Evolutionary conservation across 2,113 vertebrate genomes (phyloP).

Genomic region (Salvelinus alpinus): DNA sequence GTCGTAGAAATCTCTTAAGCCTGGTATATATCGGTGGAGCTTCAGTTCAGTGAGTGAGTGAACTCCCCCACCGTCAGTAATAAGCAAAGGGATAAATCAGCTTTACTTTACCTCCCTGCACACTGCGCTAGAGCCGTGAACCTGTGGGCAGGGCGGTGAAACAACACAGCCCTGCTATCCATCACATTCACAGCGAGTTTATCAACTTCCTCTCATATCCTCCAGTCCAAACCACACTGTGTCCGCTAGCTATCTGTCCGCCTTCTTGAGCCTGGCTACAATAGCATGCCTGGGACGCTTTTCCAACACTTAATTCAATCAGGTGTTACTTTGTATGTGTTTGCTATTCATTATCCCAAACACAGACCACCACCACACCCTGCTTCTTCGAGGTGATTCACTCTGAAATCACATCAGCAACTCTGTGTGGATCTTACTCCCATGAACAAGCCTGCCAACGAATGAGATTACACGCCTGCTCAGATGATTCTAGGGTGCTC

Average conservation of each 20-base stretch:
- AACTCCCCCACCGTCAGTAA: conserved; percentile 39
- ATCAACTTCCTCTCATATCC: neutral
- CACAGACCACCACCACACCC: conserved; percentile 50
- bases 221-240: neutral
- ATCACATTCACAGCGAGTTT: conserved; percentile 3
- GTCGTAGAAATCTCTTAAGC: conserved; percentile 39
- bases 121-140: conserved; percentile 44
- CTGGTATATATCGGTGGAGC: conserved; percentile 8
- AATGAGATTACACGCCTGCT: conserved; percentile 5
- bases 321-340: conserved; percentile 18
- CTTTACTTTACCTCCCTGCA: conserved; percentile 65
- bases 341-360: conserved; percentile 31
- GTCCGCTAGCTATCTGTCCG: neutral
- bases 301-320: conserved; percentile 27
- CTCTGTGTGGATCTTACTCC: conserved; percentile 27
- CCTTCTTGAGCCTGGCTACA: neutral
- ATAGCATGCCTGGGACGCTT: neutral
- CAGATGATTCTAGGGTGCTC: neutral
- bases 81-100: conserved; percentile 69
- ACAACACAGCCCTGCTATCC: conserved; percentile 12
- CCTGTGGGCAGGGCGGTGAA: conserved; percentile 50
- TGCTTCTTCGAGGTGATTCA: conserved; percentile 49
- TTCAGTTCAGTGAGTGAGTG: conserved; percentile 3
- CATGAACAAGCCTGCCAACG: conserved; percentile 9
- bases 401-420: conserved; percentile 32